These are phyloP conservation scores for Picathartes gymnocephalus DNA, from an alignment of 2,113 vertebrate genomes.

Conservation along the genomic window DNA sequence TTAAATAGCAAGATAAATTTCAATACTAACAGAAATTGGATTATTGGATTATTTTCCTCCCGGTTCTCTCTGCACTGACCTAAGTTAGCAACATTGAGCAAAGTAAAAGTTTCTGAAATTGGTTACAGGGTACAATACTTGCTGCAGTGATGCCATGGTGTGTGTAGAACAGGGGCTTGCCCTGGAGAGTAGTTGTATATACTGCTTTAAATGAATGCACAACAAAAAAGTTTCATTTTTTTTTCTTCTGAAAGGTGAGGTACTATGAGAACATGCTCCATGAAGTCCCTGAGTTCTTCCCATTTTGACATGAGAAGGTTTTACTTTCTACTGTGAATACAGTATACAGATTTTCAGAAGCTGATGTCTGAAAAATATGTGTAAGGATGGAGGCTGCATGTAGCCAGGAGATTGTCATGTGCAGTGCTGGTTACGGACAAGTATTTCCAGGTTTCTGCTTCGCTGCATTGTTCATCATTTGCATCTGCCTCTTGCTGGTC, in stretches of 20 bases:
- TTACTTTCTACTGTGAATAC: neutral
- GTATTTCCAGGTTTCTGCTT: neutral
- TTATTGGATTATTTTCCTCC: neutral
- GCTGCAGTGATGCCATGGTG: neutral
- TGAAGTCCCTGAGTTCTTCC: neutral
- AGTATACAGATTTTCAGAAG: neutral
- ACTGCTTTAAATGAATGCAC: neutral
- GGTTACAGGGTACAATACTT: neutral
- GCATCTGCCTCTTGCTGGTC: neutral
- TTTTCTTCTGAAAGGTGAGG: neutral
- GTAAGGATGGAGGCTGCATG: neutral
- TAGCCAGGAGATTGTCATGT: neutral
- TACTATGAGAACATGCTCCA: neutral
- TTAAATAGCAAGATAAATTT: neutral
- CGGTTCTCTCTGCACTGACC: neutral
- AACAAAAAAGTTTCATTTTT: neutral
- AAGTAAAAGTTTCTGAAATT: neutral
- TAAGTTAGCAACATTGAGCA: neutral
- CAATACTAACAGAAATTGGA: neutral
- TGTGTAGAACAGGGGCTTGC: neutral
- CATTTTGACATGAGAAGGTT: neutral
- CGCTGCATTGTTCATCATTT: neutral
- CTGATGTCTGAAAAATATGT: neutral
- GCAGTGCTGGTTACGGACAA: neutral
- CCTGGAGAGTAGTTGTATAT: neutral